Conservation (phyloP, 2,113 vertebrate species). For the Lycaon pictus region DNA sequence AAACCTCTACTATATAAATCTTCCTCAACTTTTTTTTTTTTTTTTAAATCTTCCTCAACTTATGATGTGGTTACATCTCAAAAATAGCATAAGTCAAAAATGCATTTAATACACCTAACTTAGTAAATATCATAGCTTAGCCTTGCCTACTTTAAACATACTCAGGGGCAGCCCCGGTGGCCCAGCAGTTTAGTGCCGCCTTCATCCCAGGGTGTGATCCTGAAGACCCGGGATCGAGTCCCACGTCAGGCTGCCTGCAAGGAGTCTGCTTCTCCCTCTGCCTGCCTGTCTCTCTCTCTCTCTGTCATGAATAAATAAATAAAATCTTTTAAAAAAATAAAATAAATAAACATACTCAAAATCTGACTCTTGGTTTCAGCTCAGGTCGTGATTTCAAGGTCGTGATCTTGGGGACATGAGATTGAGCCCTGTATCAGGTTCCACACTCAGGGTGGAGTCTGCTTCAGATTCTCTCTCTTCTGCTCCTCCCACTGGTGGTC, state of each 20-base stretch:
- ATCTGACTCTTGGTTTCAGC: not conserved
- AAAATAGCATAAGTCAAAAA: not conserved
- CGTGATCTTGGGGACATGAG: not conserved
- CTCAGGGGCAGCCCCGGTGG: not conserved
- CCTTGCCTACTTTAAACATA: not conserved
- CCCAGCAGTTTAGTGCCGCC: too few relatives aligned
- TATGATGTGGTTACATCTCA: not conserved
- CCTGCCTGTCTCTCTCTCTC: too few relatives aligned
- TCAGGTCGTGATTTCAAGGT: not conserved
- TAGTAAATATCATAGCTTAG: not conserved
- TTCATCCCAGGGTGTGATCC: too few relatives aligned
- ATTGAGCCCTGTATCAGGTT: not conserved
- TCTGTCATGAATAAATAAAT: too few relatives aligned
- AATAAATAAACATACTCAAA: too few relatives aligned
- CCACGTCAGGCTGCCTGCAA: too few relatives aligned
- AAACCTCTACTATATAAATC: not conserved
- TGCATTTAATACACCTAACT: not conserved
- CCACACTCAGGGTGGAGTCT: not conserved
- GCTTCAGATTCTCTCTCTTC: not conserved
- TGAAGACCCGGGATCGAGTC: too few relatives aligned
- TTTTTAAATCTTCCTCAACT: not conserved
- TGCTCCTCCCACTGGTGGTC: not conserved
- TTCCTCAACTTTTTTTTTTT: not conserved
- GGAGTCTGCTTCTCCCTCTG: too few relatives aligned
- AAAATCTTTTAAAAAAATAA: too few relatives aligned